Evolutionary conservation across 2,797 vertebrate species (phyloP).

Genomic region (Semaprochilodus insignis): DNA sequence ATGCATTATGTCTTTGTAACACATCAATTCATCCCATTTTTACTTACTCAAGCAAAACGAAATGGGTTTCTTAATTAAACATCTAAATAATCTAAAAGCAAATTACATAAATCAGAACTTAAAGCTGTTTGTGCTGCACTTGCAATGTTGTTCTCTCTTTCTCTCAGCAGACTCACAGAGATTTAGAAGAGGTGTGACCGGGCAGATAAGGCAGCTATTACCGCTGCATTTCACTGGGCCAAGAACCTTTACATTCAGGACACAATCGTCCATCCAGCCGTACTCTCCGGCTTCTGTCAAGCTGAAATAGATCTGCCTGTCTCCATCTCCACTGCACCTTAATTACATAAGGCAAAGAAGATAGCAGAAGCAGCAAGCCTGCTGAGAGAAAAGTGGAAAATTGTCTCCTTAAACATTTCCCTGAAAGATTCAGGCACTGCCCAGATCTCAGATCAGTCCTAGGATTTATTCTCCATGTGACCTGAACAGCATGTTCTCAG

Average conservation of each 20-base stretch:
- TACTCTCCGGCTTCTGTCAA: constrained; percentile 42
- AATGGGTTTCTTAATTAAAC: not conserved
- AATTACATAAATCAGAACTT: not conserved
- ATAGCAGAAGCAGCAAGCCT: constrained; percentile 29
- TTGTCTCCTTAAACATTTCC: constrained; percentile 23
- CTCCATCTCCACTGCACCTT: constrained; percentile 49
- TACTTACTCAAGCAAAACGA: not conserved
- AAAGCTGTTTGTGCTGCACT: not conserved
- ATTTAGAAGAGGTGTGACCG: constrained; percentile 37
- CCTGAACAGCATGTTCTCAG: constrained; percentile 45
- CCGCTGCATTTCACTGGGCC: constrained; percentile 20
- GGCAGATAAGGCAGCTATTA: constrained; percentile 53
- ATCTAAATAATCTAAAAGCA: not conserved
- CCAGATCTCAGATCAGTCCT: constrained; percentile 41
- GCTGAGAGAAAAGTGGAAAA: constrained; percentile 34
- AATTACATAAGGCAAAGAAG: constrained; percentile 46
- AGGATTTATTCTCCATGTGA: constrained; percentile 37
- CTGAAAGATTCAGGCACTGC: constrained; percentile 40
- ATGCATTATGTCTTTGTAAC: not conserved
- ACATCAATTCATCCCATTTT: not conserved
- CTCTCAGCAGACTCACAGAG: not conserved
- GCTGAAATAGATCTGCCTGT: constrained; percentile 54
- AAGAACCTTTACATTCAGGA: constrained; percentile 48
- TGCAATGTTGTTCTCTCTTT: not conserved
- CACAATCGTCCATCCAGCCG: constrained; percentile 37